Evolutionary conservation across 2,113 vertebrate genomes (phyloP).

Genomic region (Dasyprocta punctata): DNA sequence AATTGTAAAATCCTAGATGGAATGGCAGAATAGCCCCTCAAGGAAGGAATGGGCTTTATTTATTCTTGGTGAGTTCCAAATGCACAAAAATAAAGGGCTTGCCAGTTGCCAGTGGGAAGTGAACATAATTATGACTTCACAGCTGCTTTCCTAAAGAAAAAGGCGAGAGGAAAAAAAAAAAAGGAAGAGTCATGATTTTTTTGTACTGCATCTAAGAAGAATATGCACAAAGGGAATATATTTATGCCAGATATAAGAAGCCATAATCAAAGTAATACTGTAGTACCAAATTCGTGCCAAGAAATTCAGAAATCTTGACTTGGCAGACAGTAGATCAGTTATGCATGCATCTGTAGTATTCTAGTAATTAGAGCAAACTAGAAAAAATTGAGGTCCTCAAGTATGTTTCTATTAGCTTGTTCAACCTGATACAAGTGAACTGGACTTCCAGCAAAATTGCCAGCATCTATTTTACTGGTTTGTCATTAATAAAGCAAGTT

Average conservation of each 20-base stretch:
- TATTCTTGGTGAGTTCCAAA: constrained; percentile 76
- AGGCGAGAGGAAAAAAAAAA: constrained; percentile 61
- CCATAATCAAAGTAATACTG: constrained; percentile 65
- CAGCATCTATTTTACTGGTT: background rate
- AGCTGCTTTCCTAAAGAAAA: constrained; percentile 83
- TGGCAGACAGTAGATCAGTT: constrained; percentile 23
- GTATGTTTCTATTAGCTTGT: background rate
- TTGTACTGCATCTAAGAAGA: constrained; percentile 73
- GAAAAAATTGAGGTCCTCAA: background rate
- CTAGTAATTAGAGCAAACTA: constrained; percentile 46
- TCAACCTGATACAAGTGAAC: background rate
- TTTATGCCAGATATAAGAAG: constrained; percentile 74
- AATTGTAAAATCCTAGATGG: constrained; percentile 63
- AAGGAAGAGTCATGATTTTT: constrained; percentile 67
- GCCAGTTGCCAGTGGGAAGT: constrained; percentile 73
- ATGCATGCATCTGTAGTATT: background rate
- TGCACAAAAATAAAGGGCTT: constrained; percentile 74
- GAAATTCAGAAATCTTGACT: constrained; percentile 53
- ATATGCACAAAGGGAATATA: constrained; percentile 77
- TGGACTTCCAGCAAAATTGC: constrained; percentile 48
- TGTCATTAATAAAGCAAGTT: constrained; percentile 27
- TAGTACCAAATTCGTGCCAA: constrained; percentile 71
- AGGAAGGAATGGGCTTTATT: constrained; percentile 73
- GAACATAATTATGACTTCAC: constrained; percentile 81
- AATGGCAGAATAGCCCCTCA: constrained; percentile 64